phyloP scores from a whole-genome alignment of 2,888 invertebrate genomes.

The Lochmaea capreae region DNA sequence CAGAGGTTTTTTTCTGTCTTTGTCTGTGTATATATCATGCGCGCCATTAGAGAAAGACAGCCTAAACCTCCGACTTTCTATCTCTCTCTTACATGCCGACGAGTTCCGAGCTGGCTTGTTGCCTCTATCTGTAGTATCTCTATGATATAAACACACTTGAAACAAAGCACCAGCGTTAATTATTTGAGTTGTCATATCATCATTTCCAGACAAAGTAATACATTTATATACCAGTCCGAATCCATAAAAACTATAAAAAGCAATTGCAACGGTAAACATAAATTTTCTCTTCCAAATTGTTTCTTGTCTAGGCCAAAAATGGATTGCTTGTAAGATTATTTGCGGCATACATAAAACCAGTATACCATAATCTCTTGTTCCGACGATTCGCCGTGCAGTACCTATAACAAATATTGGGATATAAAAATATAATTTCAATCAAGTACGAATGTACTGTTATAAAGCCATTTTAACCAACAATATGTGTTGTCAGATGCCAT shows the following conservation, averaged over 20 bases:
- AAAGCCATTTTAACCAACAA: no score
- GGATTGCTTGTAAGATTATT: constrained; percentile 4
- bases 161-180: not conserved
- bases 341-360: constrained; percentile 17
- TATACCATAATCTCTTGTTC: constrained; percentile 19
- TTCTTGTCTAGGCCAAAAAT: constrained; percentile 17
- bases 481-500: no score
- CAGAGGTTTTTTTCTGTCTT: no score
- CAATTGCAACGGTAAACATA: not conserved
- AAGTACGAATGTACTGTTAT: no score
- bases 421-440: no score
- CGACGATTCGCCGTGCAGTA: not conserved
- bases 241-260: not conserved
- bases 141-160: not conserved
- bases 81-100: no score
- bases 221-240: constrained; percentile 1
- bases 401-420: not conserved
- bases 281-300: not conserved
- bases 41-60: no score
- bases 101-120: no score
- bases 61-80: no score
- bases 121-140: no score
- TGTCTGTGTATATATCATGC: no score
- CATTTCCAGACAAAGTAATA: no score
- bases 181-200: not conserved